These are phyloP conservation scores for Philereme vetulata DNA, from an alignment of 2,888 invertebrate species.

Conservation along the genomic window DNA sequence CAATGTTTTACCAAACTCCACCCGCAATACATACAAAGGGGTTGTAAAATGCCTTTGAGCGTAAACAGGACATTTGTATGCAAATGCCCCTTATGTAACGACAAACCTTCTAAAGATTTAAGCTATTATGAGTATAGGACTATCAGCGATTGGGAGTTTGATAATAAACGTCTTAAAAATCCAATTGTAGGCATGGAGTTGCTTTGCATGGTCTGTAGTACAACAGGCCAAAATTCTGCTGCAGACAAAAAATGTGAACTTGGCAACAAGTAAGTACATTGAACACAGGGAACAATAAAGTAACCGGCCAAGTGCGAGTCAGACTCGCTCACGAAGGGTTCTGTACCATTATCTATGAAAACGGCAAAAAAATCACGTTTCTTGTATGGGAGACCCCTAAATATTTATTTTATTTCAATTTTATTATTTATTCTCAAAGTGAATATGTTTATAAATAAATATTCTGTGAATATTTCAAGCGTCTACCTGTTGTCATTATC, in stretches of 20 bases:
- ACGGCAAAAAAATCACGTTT: no score
- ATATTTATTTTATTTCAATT: no score
- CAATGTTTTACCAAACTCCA: slow-evolving; percentile 63
- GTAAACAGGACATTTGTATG: slow-evolving; percentile 65
- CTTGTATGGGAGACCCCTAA: no score
- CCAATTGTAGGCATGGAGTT: slow-evolving; percentile 49
- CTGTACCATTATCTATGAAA: no score
- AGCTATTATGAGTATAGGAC: slow-evolving; percentile 57
- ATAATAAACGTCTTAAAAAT: slow-evolving; percentile 56
- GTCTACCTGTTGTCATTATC: no score
- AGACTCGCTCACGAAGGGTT: no score
- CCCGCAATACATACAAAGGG: slow-evolving; percentile 62
- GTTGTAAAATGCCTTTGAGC: slow-evolving; percentile 54
- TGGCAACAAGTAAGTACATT: slow-evolving; percentile 62
- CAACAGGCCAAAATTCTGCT: slow-evolving; percentile 49
- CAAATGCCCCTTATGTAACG: slow-evolving; percentile 70
- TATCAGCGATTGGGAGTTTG: slow-evolving; percentile 63
- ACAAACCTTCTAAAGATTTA: slow-evolving; percentile 57
- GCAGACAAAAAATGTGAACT: slow-evolving; percentile 53
- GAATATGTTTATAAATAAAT: no score
- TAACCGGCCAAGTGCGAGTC: no score
- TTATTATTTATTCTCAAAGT: no score
- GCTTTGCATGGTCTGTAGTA: slow-evolving; percentile 64
- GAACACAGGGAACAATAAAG: no score
- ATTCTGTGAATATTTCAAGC: no score